A percentile compares a stretch with the other conserved stretches of the same genome.
phyloP scores from a whole-genome alignment of 2,797 vertebrate species.

The Neomorphus geoffroyi region DNA sequence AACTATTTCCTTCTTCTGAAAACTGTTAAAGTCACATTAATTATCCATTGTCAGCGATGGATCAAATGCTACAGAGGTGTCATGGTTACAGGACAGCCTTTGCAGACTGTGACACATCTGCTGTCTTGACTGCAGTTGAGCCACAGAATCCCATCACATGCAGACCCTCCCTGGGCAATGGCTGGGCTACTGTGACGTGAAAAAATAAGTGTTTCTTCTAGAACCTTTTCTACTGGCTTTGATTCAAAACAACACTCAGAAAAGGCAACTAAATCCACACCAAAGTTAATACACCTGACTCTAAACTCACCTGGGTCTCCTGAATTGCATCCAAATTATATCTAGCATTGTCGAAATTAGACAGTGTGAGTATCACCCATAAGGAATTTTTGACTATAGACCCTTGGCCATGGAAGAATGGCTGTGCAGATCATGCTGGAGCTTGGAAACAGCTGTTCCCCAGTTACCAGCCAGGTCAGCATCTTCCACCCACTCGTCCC shows the following conservation, averaged over 20 bases:
- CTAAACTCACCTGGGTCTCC: background rate
- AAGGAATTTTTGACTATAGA: background rate
- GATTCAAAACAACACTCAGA: background rate
- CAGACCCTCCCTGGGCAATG: background rate
- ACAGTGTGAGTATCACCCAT: background rate
- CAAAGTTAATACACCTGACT: background rate
- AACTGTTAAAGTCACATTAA: background rate
- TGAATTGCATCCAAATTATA: background rate
- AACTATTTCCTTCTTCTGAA: background rate
- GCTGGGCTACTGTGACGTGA: rapidly evolving
- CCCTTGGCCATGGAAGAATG: background rate
- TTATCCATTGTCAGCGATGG: background rate
- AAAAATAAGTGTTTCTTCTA: background rate
- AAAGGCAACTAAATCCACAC: background rate
- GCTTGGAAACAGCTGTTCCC: background rate
- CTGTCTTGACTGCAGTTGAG: background rate
- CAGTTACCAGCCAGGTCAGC: background rate
- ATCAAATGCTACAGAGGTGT: background rate
- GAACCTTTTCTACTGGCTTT: background rate
- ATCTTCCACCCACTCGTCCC: background rate
- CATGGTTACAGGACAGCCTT: background rate
- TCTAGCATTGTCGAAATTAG: background rate
- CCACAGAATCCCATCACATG: background rate
- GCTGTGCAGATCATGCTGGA: background rate
- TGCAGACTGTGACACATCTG: background rate